Evolutionary conservation across 2,797 vertebrate genomes (phyloP).

Genomic region (Xiphophorus birchmanni): DNA sequence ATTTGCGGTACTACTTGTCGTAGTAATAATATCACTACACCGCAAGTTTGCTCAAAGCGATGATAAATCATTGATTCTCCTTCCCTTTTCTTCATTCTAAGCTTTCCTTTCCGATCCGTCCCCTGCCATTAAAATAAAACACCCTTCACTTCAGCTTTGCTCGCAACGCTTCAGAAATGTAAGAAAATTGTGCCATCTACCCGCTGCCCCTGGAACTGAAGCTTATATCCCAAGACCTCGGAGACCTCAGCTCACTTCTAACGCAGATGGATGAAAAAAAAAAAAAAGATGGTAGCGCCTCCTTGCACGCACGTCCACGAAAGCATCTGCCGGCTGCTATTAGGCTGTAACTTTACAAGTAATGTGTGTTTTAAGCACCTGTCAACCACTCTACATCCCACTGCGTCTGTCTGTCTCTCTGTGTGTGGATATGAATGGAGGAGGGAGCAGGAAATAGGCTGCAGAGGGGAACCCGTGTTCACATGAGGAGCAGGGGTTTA

Average conservation of each 20-base stretch:
- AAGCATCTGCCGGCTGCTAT: constrained; percentile 66
- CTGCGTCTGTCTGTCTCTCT: constrained; percentile 40
- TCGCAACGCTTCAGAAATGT: constrained; percentile 91
- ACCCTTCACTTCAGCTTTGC: constrained; percentile 87
- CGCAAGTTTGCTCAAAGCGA: neutral
- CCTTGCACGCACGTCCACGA: constrained; percentile 1
- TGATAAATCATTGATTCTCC: neutral
- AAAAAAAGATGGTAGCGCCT: constrained; percentile 24
- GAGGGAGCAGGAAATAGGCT: neutral
- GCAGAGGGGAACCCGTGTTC: constrained; percentile 19
- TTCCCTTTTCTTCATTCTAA: constrained; percentile 9
- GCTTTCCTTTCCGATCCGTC: constrained; percentile 11
- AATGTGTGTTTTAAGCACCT: constrained; percentile 68
- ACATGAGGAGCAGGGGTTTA: constrained; percentile 6
- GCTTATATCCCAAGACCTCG: constrained; percentile 83
- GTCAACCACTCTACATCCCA: constrained; percentile 53
- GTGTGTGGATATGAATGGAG: constrained; percentile 24
- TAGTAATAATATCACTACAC: constrained; percentile 1
- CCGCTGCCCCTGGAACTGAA: constrained; percentile 97
- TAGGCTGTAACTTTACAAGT: constrained; percentile 66
- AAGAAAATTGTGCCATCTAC: constrained; percentile 99
- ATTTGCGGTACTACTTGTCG: constrained; percentile 6
- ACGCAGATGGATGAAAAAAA: constrained; percentile 72
- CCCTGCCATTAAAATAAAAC: constrained; percentile 64
- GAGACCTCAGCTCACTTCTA: constrained; percentile 85